phyloP scores from a whole-genome alignment of 2,888 invertebrate genomes.

The Rhamnusium bicolor region DNA sequence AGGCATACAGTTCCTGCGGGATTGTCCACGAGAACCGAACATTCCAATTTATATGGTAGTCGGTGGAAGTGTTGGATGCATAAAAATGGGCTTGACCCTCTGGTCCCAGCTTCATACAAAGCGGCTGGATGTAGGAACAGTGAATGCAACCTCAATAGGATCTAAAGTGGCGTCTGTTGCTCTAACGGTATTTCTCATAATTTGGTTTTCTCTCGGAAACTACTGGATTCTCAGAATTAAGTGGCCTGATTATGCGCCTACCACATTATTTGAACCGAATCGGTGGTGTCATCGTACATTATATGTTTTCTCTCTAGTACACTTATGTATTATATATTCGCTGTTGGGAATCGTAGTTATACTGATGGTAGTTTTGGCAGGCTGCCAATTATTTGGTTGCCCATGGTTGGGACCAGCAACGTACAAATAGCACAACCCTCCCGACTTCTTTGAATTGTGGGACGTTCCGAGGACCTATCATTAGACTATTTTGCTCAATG shows the following conservation, averaged over 20 bases:
- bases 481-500: slow-evolving; percentile 51
- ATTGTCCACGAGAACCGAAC: slow-evolving; percentile 84
- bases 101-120: slow-evolving; percentile 79
- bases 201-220: slow-evolving; percentile 86
- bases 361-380: slow-evolving; percentile 75
- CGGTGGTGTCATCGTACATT: slow-evolving; percentile 86
- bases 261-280: slow-evolving; percentile 81
- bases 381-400: slow-evolving; percentile 82
- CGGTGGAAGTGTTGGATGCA: slow-evolving; percentile 83
- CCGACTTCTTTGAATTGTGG: slow-evolving; percentile 68
- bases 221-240: slow-evolving; percentile 85
- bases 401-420: slow-evolving; percentile 79
- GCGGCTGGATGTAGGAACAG: slow-evolving; percentile 67
- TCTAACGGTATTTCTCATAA: slow-evolving; percentile 80
- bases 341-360: slow-evolving; percentile 75
- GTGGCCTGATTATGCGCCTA: slow-evolving; percentile 83
- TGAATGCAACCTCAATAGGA: slow-evolving; percentile 73
- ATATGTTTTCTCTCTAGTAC: slow-evolving; percentile 84
- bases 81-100: slow-evolving; percentile 80
- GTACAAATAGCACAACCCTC: slow-evolving; percentile 76
- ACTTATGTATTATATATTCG: slow-evolving; percentile 81
- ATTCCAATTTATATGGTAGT: slow-evolving; percentile 89
- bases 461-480: slow-evolving; percentile 67
- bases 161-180: slow-evolving; percentile 78
- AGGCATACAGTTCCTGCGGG: slow-evolving; percentile 86